Percentiles rank a stretch among this genome's conserved stretches.
Evolutionary conservation across 2,888 invertebrate genomes (phyloP).

Genomic region (Acanthacorydalis orientalis): DNA sequence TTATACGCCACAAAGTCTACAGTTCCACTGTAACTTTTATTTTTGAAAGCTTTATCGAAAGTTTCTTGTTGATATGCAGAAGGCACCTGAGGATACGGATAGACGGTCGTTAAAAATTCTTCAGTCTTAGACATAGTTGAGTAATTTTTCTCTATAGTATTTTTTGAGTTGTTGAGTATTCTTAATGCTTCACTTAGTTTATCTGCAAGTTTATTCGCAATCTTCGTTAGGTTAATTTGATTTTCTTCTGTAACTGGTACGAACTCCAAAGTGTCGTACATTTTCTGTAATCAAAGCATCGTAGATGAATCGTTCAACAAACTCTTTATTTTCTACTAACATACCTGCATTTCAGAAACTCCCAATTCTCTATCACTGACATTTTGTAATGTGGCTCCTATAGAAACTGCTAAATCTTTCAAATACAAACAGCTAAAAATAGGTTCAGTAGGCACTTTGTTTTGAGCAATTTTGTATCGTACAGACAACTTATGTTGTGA

Average conservation of each 20-base stretch:
- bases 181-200: slow-evolving; percentile 21
- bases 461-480: neutral
- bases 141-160: slow-evolving; percentile 16
- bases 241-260: slow-evolving; percentile 16
- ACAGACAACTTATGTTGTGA: neutral
- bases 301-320: neutral
- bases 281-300: slow-evolving; percentile 15
- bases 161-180: slow-evolving; percentile 18
- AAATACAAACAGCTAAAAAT: slow-evolving; percentile 13
- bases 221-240: slow-evolving; percentile 17
- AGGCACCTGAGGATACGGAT: slow-evolving; percentile 12
- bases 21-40: neutral
- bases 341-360: slow-evolving; percentile 20
- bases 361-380: slow-evolving; percentile 22
- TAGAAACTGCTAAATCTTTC: slow-evolving; percentile 13
- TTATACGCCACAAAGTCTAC: neutral
- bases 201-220: slow-evolving; percentile 18
- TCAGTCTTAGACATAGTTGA: slow-evolving; percentile 10
- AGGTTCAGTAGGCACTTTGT: slow-evolving; percentile 3
- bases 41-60: neutral
- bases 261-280: slow-evolving; percentile 22
- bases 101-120: slow-evolving; percentile 12
- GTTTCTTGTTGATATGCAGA: slow-evolving; percentile 4
- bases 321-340: neutral
- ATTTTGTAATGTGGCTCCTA: slow-evolving; percentile 17